Conservation (phyloP, 2,113 vertebrate genomes). For the Chamaea fasciata region DNA sequence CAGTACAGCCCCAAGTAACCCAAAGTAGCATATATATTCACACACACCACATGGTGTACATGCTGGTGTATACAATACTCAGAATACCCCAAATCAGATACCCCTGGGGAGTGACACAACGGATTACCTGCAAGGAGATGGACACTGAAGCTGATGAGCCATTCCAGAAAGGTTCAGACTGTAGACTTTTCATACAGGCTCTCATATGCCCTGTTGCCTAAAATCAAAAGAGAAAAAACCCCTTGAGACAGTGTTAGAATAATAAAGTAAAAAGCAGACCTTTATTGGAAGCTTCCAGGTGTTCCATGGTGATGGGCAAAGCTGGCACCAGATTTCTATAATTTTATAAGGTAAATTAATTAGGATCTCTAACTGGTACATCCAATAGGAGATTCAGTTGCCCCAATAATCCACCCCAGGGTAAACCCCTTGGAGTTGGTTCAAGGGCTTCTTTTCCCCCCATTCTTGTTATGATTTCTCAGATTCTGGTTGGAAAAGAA, state of each 20-base stretch:
- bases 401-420: not conserved
- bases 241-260: not conserved
- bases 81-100: not conserved
- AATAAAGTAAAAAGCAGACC: not conserved
- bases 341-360: not conserved
- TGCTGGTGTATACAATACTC: not conserved
- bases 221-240: not conserved
- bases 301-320: not conserved
- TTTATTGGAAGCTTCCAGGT: not conserved
- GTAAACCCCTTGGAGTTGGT: not conserved
- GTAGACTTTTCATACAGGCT: not conserved
- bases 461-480: not conserved
- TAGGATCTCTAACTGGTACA: too few species aligned
- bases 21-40: not conserved
- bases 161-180: not conserved
- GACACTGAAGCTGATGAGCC: not conserved
- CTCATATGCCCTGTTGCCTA: not conserved
- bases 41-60: too few species aligned
- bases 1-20: not conserved
- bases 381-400: not conserved
- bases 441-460: not conserved
- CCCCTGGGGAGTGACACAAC: not conserved
- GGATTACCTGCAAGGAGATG: not conserved
- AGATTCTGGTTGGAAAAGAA: not conserved
- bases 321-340: rapidly evolving